phyloP scores from a whole-genome alignment of 2,113 vertebrate species.

The Pipra filicauda region DNA sequence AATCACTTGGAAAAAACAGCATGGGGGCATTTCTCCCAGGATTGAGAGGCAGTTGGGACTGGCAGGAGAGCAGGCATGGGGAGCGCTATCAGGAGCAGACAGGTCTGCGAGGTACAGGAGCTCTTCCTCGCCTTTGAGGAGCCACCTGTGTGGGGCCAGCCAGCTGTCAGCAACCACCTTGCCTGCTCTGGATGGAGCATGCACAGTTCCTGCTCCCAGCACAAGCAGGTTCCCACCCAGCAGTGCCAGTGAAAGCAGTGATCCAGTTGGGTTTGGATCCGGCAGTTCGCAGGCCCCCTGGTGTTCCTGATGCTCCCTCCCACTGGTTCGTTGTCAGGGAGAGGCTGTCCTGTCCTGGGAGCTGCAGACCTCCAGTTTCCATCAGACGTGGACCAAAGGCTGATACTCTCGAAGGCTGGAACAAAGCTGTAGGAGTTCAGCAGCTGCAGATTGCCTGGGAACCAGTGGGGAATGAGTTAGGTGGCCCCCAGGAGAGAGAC shows the following conservation, averaged over 20 bases:
- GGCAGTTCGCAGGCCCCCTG: neutral
- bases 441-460: neutral
- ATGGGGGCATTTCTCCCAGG: too few relatives aligned
- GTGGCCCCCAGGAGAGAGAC: neutral
- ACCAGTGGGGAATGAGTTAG: neutral
- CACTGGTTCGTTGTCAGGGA: neutral
- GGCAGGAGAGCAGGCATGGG: neutral
- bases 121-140: neutral
- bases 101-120: neutral
- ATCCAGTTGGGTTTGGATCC: neutral
- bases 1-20: neutral
- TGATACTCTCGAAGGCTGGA: neutral
- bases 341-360: neutral
- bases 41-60: neutral
- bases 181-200: neutral
- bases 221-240: neutral
- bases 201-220: neutral
- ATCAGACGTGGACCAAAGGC: neutral
- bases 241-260: neutral
- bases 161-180: neutral
- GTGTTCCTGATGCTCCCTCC: neutral
- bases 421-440: neutral
- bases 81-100: neutral
- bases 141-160: neutral
- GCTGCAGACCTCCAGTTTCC: neutral